Evolutionary conservation across 2,797 vertebrate genomes (phyloP).

Genomic region (Hippopotamyrus pictus): DNA sequence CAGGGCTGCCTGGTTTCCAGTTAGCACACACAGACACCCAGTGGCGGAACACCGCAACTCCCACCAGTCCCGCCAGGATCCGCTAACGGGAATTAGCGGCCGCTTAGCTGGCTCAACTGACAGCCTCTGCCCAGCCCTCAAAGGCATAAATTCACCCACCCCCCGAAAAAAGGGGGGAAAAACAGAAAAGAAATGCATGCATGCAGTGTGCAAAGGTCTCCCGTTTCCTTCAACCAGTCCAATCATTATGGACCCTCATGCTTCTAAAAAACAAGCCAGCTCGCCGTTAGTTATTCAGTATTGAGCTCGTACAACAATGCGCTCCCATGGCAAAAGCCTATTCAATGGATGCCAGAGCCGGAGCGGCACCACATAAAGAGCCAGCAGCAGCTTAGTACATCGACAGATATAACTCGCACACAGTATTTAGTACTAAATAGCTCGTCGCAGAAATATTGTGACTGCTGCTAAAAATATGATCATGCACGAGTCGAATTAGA

Average conservation of each 20-base stretch:
- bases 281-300: conserved; percentile 53
- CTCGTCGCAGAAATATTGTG: too few species aligned
- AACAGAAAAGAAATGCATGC: not conserved
- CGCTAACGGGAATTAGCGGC: not conserved
- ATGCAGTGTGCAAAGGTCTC: conserved; percentile 2
- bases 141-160: not conserved
- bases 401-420: conserved; percentile 33
- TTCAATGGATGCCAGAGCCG: conserved; percentile 35
- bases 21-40: conserved; percentile 39
- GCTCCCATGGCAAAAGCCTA: conserved; percentile 32
- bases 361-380: conserved; percentile 33
- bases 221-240: not conserved
- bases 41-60: conserved; percentile 29
- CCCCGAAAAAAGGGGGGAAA: not conserved
- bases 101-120: not conserved
- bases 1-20: conserved; percentile 10
- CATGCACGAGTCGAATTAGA: not conserved
- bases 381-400: conserved; percentile 29
- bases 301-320: conserved; percentile 58
- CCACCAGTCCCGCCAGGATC: not conserved
- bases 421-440: conserved; percentile 25
- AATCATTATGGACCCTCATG: not conserved
- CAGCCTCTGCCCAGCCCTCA: not conserved
- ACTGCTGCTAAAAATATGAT: not conserved
- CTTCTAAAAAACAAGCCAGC: conserved; percentile 38